These are phyloP conservation scores for Synanthedon andrenaeformis DNA, from an alignment of 2,888 invertebrate species.

Conservation along the genomic window DNA sequence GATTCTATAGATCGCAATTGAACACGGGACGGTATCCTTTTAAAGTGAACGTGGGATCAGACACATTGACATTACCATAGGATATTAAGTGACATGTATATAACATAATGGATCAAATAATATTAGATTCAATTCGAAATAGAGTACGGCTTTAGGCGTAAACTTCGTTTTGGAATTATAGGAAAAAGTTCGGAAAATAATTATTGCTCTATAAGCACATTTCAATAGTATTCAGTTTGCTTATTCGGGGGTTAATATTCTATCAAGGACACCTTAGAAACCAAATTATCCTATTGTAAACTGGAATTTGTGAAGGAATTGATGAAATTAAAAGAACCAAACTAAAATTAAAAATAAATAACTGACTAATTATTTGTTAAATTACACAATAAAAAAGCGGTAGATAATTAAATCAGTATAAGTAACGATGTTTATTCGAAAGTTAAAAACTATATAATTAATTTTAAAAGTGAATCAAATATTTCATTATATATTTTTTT, in stretches of 20 bases:
- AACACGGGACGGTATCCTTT: slow-evolving; percentile 35
- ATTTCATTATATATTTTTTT: too few relatives aligned
- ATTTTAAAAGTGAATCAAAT: too few relatives aligned
- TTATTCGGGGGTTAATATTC: too few relatives aligned
- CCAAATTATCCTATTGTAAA: not conserved
- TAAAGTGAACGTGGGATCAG: slow-evolving; percentile 56
- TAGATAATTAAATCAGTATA: too few relatives aligned
- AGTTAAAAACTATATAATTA: too few relatives aligned
- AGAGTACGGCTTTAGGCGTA: slow-evolving; percentile 9
- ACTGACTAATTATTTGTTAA: too few relatives aligned
- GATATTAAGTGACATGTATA: slow-evolving; percentile 44
- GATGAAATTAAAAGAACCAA: slow-evolving; percentile 53
- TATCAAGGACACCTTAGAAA: too few relatives aligned
- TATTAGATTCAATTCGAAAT: slow-evolving; percentile 33
- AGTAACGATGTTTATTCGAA: too few relatives aligned
- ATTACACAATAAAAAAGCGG: too few relatives aligned
- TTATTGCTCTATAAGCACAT: too few relatives aligned
- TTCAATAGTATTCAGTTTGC: too few relatives aligned
- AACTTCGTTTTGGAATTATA: slow-evolving; percentile 5
- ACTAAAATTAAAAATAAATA: slow-evolving; percentile 24
- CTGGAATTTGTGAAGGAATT: slow-evolving; percentile 58
- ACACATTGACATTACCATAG: slow-evolving; percentile 36
- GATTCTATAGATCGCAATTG: slow-evolving; percentile 6
- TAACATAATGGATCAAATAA: slow-evolving; percentile 48
- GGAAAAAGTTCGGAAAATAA: slow-evolving; percentile 2